Evolutionary conservation across 1,140 invertebrate species (phyloP).

Genomic region (Penaeus vannamei): DNA sequence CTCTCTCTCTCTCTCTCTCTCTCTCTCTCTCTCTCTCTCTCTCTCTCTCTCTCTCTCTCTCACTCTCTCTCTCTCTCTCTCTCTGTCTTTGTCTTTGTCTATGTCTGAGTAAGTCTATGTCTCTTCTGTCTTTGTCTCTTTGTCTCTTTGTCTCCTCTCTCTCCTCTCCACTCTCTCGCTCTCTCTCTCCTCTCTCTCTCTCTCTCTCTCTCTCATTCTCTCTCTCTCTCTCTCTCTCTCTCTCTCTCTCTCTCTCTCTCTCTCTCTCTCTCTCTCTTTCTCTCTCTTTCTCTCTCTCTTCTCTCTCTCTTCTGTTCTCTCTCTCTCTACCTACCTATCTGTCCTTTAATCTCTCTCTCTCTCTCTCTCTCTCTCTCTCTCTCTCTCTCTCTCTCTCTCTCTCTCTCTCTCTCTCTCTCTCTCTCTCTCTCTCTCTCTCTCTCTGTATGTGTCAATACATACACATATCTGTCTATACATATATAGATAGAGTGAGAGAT

Average conservation of each 20-base stretch:
- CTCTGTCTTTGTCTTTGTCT: too few relatives aligned
- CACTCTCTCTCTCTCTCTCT: too few relatives aligned
- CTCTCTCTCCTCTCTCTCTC: conserved; percentile 17
- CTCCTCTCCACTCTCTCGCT: background rate
- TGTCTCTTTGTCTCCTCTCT: background rate
- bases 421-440: too few relatives aligned
- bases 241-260: conserved; percentile 4
- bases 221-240: conserved; percentile 30
- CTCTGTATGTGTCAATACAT: too few relatives aligned
- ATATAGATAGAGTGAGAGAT: too few relatives aligned
- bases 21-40: too few relatives aligned
- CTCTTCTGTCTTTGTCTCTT: conserved; percentile 27
- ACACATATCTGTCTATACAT: too few relatives aligned
- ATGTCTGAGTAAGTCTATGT: background rate
- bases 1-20: too few relatives aligned
- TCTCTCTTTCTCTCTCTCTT: conserved; percentile 11
- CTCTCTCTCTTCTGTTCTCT: conserved; percentile 1
- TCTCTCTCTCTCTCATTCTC: conserved; percentile 35
- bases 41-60: too few relatives aligned
- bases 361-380: background rate
- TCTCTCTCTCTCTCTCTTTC: background rate
- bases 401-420: background rate
- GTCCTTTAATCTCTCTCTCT: background rate
- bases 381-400: background rate
- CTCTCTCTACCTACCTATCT: background rate